Evolutionary conservation across 2,888 invertebrate species (phyloP).

Genomic region (Acleris sparsana): DNA sequence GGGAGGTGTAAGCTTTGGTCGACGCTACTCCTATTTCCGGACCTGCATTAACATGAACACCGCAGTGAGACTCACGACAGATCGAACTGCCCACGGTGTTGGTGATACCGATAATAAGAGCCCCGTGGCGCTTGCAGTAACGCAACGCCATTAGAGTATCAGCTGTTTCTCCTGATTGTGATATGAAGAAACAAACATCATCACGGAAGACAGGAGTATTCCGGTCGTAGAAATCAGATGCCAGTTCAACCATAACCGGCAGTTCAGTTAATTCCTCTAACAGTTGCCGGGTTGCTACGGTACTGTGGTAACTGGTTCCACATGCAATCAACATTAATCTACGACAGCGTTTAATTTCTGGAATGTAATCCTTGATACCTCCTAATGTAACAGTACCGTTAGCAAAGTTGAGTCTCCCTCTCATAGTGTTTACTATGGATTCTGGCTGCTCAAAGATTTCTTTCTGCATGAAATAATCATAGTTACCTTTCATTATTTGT

Average conservation of each 20-base stretch:
- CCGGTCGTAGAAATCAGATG: constrained; percentile 98
- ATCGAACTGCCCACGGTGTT: constrained; percentile 99
- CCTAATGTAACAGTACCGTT: constrained; percentile 94
- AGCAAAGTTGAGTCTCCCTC: constrained; percentile 97
- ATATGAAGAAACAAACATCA: constrained; percentile 99
- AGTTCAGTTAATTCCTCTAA: constrained; percentile 98
- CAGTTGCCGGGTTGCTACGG: constrained; percentile 97
- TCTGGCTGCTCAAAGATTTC: constrained; percentile 99
- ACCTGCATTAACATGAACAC: constrained; percentile 99
- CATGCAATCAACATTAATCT: constrained; percentile 98
- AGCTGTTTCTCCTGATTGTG: constrained; percentile 99
- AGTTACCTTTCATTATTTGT: constrained; percentile 99
- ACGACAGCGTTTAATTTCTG: constrained; percentile 98
- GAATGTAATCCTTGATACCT: constrained; percentile 99
- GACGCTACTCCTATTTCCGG: constrained; percentile 99
- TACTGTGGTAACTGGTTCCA: constrained; percentile 99
- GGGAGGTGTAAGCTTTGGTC: constrained; percentile 99
- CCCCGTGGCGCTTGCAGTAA: constrained; percentile 98
- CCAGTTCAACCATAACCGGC: constrained; percentile 99
- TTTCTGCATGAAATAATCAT: constrained; percentile 99
- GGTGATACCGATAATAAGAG: constrained; percentile 98
- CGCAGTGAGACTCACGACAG: constrained; percentile 99
- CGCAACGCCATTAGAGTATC: constrained; percentile 97
- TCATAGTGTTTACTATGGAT: constrained; percentile 99
- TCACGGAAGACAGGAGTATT: constrained; percentile 99